Conservation (phyloP, 2,113 vertebrate species). For the Callipepla squamata region DNA sequence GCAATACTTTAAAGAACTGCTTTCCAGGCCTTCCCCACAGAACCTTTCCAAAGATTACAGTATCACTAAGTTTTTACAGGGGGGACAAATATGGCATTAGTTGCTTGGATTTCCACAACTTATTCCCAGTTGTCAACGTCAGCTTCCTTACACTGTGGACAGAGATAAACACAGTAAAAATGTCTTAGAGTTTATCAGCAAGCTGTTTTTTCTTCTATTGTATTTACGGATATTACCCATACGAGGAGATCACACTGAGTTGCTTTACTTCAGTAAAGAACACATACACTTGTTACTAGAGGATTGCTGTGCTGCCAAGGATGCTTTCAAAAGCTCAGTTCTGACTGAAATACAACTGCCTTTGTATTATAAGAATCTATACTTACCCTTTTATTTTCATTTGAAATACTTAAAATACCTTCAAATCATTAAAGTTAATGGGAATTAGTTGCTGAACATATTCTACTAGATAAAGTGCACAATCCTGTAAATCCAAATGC, state of each 20-base stretch:
- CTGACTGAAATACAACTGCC: neutral
- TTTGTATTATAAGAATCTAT: neutral
- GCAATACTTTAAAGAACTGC: neutral
- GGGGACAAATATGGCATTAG: neutral
- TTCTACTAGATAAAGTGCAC: neutral
- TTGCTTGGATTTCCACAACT: neutral
- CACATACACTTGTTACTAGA: neutral
- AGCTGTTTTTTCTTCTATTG: neutral
- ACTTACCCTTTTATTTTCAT: neutral
- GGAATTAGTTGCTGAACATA: neutral
- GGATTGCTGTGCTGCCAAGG: fast-evolving
- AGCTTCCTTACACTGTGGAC: neutral
- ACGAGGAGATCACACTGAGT: neutral
- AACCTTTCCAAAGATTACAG: neutral
- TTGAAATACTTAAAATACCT: neutral
- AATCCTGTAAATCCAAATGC: neutral
- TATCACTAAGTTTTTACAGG: neutral
- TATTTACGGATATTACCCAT: neutral
- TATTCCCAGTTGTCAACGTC: neutral
- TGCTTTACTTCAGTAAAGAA: neutral
- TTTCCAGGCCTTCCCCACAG: neutral
- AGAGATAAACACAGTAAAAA: neutral
- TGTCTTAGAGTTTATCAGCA: neutral
- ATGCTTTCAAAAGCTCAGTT: neutral
- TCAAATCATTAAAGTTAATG: neutral